phyloP scores from a whole-genome alignment of 37 sponge, comb jelly and placozoan species.

The Beroe forskalii region DNA sequence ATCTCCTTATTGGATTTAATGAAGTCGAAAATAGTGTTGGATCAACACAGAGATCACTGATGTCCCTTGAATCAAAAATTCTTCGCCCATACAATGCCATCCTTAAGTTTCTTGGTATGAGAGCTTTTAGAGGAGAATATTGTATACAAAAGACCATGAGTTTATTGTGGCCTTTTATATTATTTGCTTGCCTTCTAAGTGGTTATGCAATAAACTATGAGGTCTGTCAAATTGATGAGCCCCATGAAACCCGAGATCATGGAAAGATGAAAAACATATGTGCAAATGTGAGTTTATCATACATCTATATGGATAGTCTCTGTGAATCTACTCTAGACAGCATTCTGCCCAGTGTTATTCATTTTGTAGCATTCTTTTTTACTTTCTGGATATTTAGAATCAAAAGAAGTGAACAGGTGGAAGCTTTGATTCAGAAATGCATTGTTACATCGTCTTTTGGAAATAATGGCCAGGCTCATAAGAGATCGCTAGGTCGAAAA shows the following conservation, averaged over 20 bases:
- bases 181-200: constrained; percentile 9
- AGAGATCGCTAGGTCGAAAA: neutral
- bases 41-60: neutral
- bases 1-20: neutral
- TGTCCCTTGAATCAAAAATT: constrained; percentile 48
- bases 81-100: constrained; percentile 48
- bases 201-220: constrained; percentile 57
- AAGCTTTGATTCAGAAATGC: constrained; percentile 49
- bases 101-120: constrained; percentile 62
- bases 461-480: neutral
- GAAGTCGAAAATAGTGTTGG: constrained; percentile 14
- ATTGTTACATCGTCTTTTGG: constrained; percentile 51
- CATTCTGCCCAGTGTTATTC: neutral
- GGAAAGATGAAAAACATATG: constrained; percentile 25
- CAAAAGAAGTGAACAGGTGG: constrained; percentile 54
- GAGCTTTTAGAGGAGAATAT: constrained; percentile 41
- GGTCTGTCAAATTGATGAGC: constrained; percentile 38
- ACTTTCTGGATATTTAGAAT: constrained; percentile 61
- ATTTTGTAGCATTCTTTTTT: constrained; percentile 32
- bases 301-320: constrained; percentile 60
- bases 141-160: constrained; percentile 13
- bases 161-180: constrained; percentile 28
- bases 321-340: constrained; percentile 53
- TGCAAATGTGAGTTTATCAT: constrained; percentile 20
- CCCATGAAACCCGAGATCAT: neutral